Conservation (phyloP, 2,797 vertebrate genomes). For the Spinus olivaceus region DNA sequence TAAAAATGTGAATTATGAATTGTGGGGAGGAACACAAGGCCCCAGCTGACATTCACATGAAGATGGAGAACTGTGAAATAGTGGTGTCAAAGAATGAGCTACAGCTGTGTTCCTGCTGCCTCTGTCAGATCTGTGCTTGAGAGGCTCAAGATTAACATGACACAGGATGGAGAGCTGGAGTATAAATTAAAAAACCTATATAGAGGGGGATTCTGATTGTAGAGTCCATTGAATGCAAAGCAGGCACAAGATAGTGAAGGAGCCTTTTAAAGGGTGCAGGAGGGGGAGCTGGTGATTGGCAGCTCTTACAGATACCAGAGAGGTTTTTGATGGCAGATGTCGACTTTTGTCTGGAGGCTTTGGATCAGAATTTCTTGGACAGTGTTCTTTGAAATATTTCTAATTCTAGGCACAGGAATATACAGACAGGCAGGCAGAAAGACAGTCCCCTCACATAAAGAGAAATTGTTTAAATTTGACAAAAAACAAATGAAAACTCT, state of each 20-base stretch:
- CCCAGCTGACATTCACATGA: neutral
- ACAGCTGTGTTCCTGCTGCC: neutral
- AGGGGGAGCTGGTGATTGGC: neutral
- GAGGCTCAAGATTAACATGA: neutral
- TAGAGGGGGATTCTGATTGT: neutral
- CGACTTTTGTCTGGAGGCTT: neutral
- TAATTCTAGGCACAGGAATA: neutral
- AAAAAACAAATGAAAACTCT: neutral
- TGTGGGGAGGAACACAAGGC: neutral
- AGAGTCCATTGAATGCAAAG: neutral
- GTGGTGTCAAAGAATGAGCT: neutral
- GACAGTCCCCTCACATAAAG: neutral
- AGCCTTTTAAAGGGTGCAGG: neutral
- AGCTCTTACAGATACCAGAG: neutral
- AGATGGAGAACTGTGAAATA: neutral
- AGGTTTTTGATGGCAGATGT: neutral
- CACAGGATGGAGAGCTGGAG: neutral
- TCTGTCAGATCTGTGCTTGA: neutral
- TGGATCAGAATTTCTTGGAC: neutral
- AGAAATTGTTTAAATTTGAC: neutral
- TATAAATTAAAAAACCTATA: neutral
- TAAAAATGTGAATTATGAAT: neutral
- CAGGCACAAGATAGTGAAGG: neutral
- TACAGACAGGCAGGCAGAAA: neutral
- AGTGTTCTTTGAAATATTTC: neutral